Evolutionary conservation across 2,113 vertebrate species (phyloP), one percentile per base, ranked within the genome.

Genomic region (Caloenas nicobarica): DNA sequence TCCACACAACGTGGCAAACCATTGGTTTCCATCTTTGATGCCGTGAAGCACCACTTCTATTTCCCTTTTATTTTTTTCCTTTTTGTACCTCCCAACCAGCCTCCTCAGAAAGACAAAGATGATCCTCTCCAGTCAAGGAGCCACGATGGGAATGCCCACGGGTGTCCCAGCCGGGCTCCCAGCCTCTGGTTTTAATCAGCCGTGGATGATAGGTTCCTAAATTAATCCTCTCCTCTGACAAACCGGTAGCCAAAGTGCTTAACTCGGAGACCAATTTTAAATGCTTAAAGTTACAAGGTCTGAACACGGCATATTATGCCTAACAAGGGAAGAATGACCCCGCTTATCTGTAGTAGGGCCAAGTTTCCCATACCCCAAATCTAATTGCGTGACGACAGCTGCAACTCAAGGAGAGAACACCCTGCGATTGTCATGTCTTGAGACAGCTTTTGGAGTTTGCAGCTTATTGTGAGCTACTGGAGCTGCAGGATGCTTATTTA

Each of bases 401-500:
- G 2, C 26, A 78, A n/a, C 65, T 72, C 61, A 14, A 50, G 78
- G 48, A 79, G 31, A 57, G 65, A 81, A 73, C 72, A 81, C 57
- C 80, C 86, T 44, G 61, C 17, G 1, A 22, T 65, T 34, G 57
- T 34, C 86, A 74, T 51, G 31, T 62, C 69, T 19, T 61, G 50
- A 46, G 89, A 81, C 65, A 64, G 80, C 88, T 89, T 72, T 92
- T 92, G 81, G 88, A 88, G 79, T 36, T 57, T 15, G n/a, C 0
- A 68, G 86, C 51, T 88, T 25, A 10, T 77, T 77, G 50, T 36
- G 56, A 96, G 77, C 72, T 65, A 64, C 89, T 17, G 10, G 88
- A 89, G 66, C 77, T 70, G 21, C 53, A 5, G 81, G 91, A 72
- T 76, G 80, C 68, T 96, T 94, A 92, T 96, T 96, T 92, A 95